Conservation (phyloP, 2,797 vertebrate species). For the Menidia menidia region DNA sequence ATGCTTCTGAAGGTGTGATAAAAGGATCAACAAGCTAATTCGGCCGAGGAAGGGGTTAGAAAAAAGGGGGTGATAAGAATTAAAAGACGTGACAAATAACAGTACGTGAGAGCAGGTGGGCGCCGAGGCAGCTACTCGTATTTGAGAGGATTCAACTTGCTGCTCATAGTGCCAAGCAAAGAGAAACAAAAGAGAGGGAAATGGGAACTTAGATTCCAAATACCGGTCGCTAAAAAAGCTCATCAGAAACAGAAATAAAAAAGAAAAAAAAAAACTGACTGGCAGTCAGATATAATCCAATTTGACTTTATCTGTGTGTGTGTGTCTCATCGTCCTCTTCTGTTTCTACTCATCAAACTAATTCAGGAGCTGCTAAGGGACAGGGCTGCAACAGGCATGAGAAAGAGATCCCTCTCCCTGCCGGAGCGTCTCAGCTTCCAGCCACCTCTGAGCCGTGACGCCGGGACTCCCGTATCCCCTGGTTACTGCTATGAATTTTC, state of each 20-base stretch:
- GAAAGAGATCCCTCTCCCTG: constrained; percentile 50
- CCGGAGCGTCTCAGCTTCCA: constrained; percentile 56
- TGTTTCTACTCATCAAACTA: constrained; percentile 33
- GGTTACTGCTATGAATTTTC: constrained; percentile 89
- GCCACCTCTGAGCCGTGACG: constrained; percentile 79
- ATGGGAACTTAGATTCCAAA: constrained; percentile 29
- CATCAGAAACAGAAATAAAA: constrained; percentile 6
- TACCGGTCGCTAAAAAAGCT: constrained; percentile 25
- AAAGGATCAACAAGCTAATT: constrained; percentile 40
- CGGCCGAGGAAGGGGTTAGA: constrained; percentile 39
- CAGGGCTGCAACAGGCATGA: constrained; percentile 40
- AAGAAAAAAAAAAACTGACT: constrained; percentile 14
- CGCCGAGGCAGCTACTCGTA: constrained; percentile 62
- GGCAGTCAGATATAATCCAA: constrained; percentile 14
- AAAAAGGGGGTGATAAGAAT: constrained; percentile 32
- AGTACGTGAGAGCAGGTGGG: constrained; percentile 52
- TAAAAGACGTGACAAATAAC: constrained; percentile 62
- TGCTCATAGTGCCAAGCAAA: constrained; percentile 40
- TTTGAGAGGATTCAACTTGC: constrained; percentile 48
- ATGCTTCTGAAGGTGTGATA: constrained; percentile 44
- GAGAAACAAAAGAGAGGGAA: constrained; percentile 2
- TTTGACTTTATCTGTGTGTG: constrained; percentile 9
- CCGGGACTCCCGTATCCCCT: constrained; percentile 86
- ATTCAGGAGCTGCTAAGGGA: constrained; percentile 21
- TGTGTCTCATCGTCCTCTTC: constrained; percentile 17